These are phyloP conservation scores for Lates calcarifer DNA, from an alignment of 2,113 vertebrate genomes.

Conservation along the genomic window DNA sequence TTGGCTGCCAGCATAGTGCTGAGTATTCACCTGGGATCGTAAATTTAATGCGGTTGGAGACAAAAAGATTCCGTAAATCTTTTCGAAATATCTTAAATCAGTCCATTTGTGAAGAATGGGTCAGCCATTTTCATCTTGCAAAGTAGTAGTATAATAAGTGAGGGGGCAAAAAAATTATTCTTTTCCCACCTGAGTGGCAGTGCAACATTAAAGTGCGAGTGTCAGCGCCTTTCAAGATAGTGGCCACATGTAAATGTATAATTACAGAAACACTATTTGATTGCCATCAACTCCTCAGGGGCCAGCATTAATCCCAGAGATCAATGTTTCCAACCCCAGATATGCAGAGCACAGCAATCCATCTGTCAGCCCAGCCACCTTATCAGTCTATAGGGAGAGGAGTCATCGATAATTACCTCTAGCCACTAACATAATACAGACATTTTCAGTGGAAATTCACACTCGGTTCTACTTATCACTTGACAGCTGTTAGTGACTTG, in stretches of 20 bases:
- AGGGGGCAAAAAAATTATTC: neutral
- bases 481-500: conserved; percentile 54
- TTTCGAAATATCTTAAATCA: conserved; percentile 21
- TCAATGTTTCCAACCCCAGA: conserved; percentile 79
- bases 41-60: conserved; percentile 30
- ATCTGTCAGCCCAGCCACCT: conserved; percentile 77
- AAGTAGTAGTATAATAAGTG: conserved; percentile 19
- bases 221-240: conserved; percentile 76
- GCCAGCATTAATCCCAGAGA: conserved; percentile 79
- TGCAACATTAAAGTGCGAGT: conserved; percentile 52
- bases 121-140: conserved; percentile 27
- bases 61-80: conserved; percentile 21
- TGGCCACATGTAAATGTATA: conserved; percentile 80
- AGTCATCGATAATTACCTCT: conserved; percentile 78
- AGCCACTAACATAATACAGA: conserved; percentile 68
- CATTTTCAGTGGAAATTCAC: conserved; percentile 71
- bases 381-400: conserved; percentile 75
- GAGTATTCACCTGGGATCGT: conserved; percentile 45
- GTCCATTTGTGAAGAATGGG: conserved; percentile 24
- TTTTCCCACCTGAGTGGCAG: conserved; percentile 44
- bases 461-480: conserved; percentile 25
- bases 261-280: conserved; percentile 85
- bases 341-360: conserved; percentile 84
- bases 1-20: conserved; percentile 23
- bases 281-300: conserved; percentile 72